These are phyloP conservation scores for Notiomystis cincta DNA, from an alignment of 2,113 vertebrate species.

Conservation along the genomic window DNA sequence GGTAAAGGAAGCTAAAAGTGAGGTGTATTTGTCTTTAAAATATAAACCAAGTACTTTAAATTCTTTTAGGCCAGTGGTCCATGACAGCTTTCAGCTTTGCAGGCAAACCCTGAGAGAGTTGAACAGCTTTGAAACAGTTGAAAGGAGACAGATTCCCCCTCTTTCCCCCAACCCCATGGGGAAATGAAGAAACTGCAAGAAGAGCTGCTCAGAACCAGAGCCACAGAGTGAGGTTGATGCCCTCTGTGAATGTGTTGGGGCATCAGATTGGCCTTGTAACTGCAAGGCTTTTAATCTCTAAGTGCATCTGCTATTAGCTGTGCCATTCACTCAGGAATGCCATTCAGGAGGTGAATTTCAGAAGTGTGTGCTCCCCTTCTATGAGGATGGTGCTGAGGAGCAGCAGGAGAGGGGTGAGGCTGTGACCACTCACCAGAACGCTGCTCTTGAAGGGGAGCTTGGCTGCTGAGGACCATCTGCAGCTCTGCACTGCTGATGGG, in stretches of 20 bases:
- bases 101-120: not conserved
- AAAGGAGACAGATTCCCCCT: not conserved
- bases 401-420: not conserved
- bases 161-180: fast-evolving
- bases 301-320: not conserved
- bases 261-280: not conserved
- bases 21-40: not conserved
- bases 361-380: fast-evolving
- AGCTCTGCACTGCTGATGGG: not conserved
- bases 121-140: not conserved
- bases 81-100: not conserved
- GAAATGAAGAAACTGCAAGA: not conserved
- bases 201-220: not conserved
- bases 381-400: fast-evolving
- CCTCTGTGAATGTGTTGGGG: not conserved
- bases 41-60: not conserved
- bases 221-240: not conserved
- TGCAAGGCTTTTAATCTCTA: fast-evolving
- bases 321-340: not conserved
- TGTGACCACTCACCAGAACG: not conserved
- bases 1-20: not conserved
- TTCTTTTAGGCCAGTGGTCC: not conserved
- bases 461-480: not conserved
- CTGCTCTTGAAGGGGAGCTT: not conserved
- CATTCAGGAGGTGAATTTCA: not conserved